Evolutionary conservation across 2,113 vertebrate genomes (phyloP), one percentile per base, ranked within the genome.

Genomic region (Nannobrachium achirus): DNA sequence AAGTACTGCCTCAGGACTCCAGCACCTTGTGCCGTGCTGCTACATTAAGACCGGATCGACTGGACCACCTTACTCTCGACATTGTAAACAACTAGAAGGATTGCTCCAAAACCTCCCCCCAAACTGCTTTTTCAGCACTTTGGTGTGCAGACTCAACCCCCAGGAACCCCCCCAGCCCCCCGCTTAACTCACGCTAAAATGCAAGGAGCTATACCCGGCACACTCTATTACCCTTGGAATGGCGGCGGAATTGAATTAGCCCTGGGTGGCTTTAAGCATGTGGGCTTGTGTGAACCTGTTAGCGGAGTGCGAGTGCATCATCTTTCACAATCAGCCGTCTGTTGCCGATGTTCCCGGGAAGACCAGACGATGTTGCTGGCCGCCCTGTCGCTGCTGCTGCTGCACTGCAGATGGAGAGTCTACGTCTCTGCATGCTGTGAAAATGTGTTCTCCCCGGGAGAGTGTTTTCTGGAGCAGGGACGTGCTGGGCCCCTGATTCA

Each of bases 231-330:
- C 68, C 80, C 75, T 72, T 76, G 81, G 73, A 78, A 67, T 73
- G 78, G 78, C 73, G 10, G 64, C 40, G 66, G 81, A 81, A 89
- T 87, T 71, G 73, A 85, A 88, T 90, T 86, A 86, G 81, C 86
- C 64, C 70, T 71, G 69, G 78, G 84, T 84, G 84, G 81, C 80
- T 80, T n/a, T 81, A 64, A 87, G 83, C 87, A 89, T 87, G 80
- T 85, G 85, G 80, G 84, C 80, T 74, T 63, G 69, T 75, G 89
- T 79, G 87, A 89, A 85, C 77, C 87, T 85, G 87, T 88, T 86
- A 89, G 73, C 69, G 14, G 75, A 79, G 71, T 82, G 85, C 68
- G 65, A 89, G 79, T 66, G 77, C 85, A 76, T 85, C 87, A 86
- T 88, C 83, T 82, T 82, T 88, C 87, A 80, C 87, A 82, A 84